phyloP scores from a whole-genome alignment of 2,797 vertebrate genomes.

The Pseudotriccus pelzelni region DNA sequence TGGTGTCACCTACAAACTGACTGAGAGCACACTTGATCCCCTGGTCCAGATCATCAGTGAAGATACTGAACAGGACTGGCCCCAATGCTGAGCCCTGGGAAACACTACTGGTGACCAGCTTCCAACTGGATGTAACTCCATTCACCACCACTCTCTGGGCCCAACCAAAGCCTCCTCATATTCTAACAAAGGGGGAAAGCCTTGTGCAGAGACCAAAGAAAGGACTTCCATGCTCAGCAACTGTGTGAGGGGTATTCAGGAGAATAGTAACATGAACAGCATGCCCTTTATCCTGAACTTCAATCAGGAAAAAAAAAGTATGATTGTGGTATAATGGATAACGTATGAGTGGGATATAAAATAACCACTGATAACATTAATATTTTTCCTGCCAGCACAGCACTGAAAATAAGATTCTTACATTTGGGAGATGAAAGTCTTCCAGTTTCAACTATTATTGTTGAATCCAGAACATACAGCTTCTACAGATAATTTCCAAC shows the following conservation, averaged over 20 bases:
- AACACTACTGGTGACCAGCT: fast-evolving
- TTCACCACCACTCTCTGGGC: too few relatives aligned
- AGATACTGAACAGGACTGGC: background rate
- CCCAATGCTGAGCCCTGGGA: fast-evolving
- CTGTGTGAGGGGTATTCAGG: background rate
- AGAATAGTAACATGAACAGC: background rate
- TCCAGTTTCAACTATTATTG: background rate
- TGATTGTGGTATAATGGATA: background rate
- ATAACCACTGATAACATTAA: background rate
- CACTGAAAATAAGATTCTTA: background rate
- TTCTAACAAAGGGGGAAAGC: background rate
- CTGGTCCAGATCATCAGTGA: fast-evolving
- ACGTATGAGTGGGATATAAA: background rate
- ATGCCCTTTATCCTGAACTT: background rate
- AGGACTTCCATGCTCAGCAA: background rate
- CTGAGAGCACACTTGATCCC: fast-evolving
- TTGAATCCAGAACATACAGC: background rate
- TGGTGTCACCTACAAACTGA: background rate
- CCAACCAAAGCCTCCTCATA: background rate
- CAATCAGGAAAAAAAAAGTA: background rate
- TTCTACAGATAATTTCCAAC: background rate
- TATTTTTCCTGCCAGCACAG: background rate
- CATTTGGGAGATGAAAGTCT: background rate
- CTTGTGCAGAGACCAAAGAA: background rate
- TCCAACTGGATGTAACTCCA: background rate